These are phyloP conservation scores for Enoplosus armatus DNA, from an alignment of 2,797 vertebrate genomes.

Conservation along the genomic window DNA sequence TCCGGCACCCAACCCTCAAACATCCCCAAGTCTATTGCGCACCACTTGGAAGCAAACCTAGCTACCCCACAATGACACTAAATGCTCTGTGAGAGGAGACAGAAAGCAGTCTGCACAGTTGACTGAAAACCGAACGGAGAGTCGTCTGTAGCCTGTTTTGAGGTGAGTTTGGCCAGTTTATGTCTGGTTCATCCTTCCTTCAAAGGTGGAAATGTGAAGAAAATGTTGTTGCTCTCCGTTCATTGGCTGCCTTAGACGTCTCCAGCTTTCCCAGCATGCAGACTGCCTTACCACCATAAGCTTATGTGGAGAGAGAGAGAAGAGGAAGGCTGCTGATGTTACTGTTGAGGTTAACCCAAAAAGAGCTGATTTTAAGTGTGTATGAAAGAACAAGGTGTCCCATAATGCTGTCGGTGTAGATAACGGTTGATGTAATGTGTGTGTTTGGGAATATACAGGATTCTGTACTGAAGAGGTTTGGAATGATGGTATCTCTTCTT, in stretches of 20 bases:
- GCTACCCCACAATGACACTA: constrained; percentile 41
- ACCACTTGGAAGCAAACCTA: constrained; percentile 54
- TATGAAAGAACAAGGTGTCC: constrained; percentile 40
- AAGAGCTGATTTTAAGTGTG: constrained; percentile 39
- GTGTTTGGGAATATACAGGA: constrained; percentile 56
- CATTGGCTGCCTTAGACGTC: constrained; percentile 74
- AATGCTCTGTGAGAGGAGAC: constrained; percentile 44
- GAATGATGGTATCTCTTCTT: neutral
- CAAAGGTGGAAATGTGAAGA: constrained; percentile 28
- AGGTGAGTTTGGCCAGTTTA: constrained; percentile 25
- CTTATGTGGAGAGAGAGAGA: constrained; percentile 28
- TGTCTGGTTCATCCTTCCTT: constrained; percentile 18
- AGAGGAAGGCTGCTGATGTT: constrained; percentile 37
- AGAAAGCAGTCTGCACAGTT: constrained; percentile 10
- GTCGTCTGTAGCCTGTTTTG: constrained; percentile 16
- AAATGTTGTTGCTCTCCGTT: constrained; percentile 53
- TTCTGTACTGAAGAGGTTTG: constrained; percentile 29
- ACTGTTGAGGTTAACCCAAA: constrained; percentile 29
- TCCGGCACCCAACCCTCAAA: constrained; percentile 25
- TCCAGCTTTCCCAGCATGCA: constrained; percentile 79
- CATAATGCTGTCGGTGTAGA: constrained; percentile 27
- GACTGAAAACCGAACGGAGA: neutral
- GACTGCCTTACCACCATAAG: constrained; percentile 62
- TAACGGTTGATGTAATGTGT: constrained; percentile 50
- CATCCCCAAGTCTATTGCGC: constrained; percentile 44